Conservation (phyloP, 2,888 invertebrate genomes). For the Lycocerus yunnanus region DNA sequence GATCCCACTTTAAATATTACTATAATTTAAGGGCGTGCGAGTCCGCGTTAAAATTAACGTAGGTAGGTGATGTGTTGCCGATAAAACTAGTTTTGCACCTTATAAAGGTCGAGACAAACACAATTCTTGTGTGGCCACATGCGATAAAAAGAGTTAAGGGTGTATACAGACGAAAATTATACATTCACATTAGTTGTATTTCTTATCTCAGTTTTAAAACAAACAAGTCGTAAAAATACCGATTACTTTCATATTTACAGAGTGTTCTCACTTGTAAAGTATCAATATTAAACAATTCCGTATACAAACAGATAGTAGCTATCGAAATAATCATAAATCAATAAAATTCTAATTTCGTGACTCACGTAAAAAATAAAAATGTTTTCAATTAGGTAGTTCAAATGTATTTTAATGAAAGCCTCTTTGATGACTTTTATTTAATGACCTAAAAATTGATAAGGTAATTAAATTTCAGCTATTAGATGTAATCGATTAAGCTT, state of each 20-base stretch:
- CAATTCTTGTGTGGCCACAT: neutral
- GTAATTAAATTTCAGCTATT: neutral
- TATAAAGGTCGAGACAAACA: neutral
- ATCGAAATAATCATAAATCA: neutral
- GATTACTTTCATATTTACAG: neutral
- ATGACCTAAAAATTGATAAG: neutral
- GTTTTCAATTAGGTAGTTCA: neutral
- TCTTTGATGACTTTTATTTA: neutral
- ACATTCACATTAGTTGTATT: neutral
- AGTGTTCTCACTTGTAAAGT: neutral
- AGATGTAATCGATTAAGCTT: neutral
- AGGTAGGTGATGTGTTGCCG: neutral
- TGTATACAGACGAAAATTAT: neutral
- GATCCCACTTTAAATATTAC: neutral
- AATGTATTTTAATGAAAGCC: neutral
- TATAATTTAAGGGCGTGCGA: neutral
- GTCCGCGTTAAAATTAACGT: neutral
- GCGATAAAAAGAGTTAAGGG: neutral
- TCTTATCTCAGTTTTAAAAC: neutral
- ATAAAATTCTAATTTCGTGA: neutral
- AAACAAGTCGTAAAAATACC: neutral
- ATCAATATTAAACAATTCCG: neutral
- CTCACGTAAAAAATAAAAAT: neutral
- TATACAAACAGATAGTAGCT: neutral
- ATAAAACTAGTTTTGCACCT: neutral